Percentiles rank a stretch among this genome's conserved stretches.
Evolutionary conservation across 2,113 vertebrate species (phyloP).

Genomic region (Holacanthus passer): DNA sequence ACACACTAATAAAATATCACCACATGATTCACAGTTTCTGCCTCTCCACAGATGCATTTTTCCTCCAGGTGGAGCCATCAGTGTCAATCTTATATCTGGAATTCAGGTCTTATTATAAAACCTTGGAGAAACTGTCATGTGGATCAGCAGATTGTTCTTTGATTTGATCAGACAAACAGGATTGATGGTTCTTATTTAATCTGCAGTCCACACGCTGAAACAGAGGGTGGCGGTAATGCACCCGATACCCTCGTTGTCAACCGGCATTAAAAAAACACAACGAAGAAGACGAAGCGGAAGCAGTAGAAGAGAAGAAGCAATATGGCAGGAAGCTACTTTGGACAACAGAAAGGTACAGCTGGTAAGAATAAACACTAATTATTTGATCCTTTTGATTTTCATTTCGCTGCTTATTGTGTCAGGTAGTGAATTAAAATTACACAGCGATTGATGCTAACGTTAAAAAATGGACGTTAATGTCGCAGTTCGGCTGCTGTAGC

Average conservation of each 20-base stretch:
- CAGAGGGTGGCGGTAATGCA: neutral
- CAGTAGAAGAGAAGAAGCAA: neutral
- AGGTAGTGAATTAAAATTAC: neutral
- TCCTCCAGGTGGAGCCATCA: no score
- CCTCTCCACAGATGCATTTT: no score
- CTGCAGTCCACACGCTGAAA: neutral
- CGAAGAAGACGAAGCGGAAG: slow-evolving; percentile 3
- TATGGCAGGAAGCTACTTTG: slow-evolving; percentile 45
- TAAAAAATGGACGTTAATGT: neutral
- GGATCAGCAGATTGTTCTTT: neutral
- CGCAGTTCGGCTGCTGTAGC: neutral
- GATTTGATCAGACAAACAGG: neutral
- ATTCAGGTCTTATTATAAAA: no score
- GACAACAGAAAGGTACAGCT: slow-evolving; percentile 31
- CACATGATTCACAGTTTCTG: no score
- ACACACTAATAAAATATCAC: no score
- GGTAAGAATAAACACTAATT: slow-evolving; percentile 16
- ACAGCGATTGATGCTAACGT: neutral
- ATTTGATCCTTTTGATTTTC: fast-evolving
- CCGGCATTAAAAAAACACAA: neutral
- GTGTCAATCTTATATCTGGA: no score
- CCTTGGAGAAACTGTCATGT: no score
- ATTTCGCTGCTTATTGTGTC: neutral
- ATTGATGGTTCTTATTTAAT: neutral
- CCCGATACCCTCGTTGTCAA: neutral